These are phyloP conservation scores for Diorhabda sublineata DNA, from an alignment of 1,140 invertebrate genomes.

Conservation along the genomic window DNA sequence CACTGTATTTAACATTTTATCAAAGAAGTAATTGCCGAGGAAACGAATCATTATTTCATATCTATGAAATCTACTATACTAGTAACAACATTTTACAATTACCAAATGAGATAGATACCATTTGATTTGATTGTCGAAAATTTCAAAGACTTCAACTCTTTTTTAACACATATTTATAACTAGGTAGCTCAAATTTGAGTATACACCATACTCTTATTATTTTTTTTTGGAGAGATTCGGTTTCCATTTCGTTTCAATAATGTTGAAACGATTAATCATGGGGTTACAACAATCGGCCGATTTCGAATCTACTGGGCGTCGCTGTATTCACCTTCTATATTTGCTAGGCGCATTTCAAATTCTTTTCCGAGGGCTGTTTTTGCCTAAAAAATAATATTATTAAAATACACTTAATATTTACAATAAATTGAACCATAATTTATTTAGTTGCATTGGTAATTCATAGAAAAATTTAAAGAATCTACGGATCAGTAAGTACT, in stretches of 20 bases:
- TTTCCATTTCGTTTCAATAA: slow-evolving; percentile 5
- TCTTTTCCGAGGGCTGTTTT: slow-evolving; percentile 41
- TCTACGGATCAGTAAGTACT: not conserved
- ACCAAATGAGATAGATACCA: slow-evolving; percentile 22
- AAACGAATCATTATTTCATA: not conserved
- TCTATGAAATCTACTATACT: slow-evolving; percentile 22
- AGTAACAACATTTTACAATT: slow-evolving; percentile 27
- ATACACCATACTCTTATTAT: not conserved
- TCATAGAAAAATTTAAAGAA: not conserved
- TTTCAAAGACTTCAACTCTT: slow-evolving; percentile 16
- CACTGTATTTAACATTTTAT: no score
- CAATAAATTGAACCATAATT: not conserved
- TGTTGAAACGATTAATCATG: not conserved
- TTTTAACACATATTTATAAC: slow-evolving; percentile 9
- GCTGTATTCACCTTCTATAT: slow-evolving; percentile 39
- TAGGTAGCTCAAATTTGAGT: slow-evolving; percentile 12
- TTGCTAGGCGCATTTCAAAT: slow-evolving; percentile 42
- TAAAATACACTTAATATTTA: not conserved
- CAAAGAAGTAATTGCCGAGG: not conserved
- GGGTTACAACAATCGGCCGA: slow-evolving; percentile 14
- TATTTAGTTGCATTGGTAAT: not conserved
- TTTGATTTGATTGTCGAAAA: slow-evolving; percentile 24
- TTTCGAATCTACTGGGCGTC: slow-evolving; percentile 18
- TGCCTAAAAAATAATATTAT: slow-evolving; percentile 34
- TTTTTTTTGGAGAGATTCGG: not conserved